phyloP scores from a whole-genome alignment of 2,797 vertebrate genomes.

The Mus spretus region DNA sequence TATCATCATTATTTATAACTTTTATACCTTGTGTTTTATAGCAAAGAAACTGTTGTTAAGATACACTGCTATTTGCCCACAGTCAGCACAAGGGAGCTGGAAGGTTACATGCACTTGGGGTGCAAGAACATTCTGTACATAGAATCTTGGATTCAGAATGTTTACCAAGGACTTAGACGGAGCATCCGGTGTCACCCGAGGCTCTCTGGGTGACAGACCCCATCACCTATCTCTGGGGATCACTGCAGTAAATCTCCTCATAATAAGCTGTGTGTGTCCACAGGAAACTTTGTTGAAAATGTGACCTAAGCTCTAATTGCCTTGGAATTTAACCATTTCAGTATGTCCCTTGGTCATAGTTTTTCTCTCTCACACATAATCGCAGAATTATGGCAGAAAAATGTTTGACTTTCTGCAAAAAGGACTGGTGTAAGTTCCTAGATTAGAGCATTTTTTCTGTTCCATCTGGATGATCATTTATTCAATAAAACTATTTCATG shows the following conservation, averaged over 20 bases:
- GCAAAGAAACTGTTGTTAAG: constrained; percentile 59
- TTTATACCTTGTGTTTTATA: constrained; percentile 47
- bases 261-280: constrained; percentile 6
- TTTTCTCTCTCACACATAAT: neutral
- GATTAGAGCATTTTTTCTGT: constrained; percentile 35
- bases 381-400: neutral
- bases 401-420: constrained; percentile 18
- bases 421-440: neutral
- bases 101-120: constrained; percentile 22
- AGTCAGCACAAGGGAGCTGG: constrained; percentile 15
- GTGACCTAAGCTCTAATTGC: neutral
- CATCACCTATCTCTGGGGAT: constrained; percentile 22
- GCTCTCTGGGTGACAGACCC: neutral
- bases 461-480: constrained; percentile 50
- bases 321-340: constrained; percentile 43
- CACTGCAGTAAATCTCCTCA: constrained; percentile 13
- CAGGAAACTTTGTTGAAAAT: constrained; percentile 35
- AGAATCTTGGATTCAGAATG: constrained; percentile 64
- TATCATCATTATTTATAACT: constrained; percentile 44
- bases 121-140: constrained; percentile 47
- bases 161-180: constrained; percentile 64
- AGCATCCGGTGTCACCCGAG: constrained; percentile 47
- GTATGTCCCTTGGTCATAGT: neutral
- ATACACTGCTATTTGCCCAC: neutral
- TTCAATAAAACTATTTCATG: constrained; percentile 50